A percentile compares a stretch with the other conserved stretches of the same genome.
These are phyloP conservation scores for Drosophila truncata DNA, from an alignment of 1,140 invertebrate species.

Conservation along the genomic window DNA sequence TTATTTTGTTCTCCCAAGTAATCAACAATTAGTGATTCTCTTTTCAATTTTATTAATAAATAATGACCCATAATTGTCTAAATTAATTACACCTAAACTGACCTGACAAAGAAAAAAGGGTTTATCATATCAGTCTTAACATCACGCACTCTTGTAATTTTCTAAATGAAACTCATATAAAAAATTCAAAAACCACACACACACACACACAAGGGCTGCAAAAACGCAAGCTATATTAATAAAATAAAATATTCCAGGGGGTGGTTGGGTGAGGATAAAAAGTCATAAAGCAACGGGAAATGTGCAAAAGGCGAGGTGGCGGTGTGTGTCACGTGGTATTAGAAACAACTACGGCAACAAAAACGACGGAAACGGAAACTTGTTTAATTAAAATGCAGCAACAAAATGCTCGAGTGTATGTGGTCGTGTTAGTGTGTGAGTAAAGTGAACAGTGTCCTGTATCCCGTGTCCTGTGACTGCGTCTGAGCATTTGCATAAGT, in stretches of 20 bases:
- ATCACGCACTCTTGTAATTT: slow-evolving; percentile 48
- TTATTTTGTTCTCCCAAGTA: background rate
- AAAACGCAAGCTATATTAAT: slow-evolving; percentile 64
- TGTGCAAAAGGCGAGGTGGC: slow-evolving; percentile 50
- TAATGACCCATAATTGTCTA: background rate
- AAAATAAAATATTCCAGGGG: slow-evolving; percentile 42
- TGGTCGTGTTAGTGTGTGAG: slow-evolving; percentile 29
- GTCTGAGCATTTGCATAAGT: slow-evolving; percentile 72
- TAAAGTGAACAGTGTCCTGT: slow-evolving; percentile 44
- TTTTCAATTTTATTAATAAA: background rate
- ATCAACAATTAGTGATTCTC: background rate
- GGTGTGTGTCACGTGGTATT: slow-evolving; percentile 53
- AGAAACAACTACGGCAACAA: slow-evolving; percentile 52
- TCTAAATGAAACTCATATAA: slow-evolving; percentile 58
- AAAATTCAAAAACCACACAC: slow-evolving; percentile 12
- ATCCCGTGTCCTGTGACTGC: slow-evolving; percentile 42
- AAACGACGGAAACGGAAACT: slow-evolving; percentile 51
- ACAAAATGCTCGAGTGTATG: slow-evolving; percentile 36
- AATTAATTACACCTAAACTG: background rate
- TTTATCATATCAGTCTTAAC: background rate
- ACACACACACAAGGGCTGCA: slow-evolving; percentile 33
- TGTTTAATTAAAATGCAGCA: slow-evolving; percentile 77
- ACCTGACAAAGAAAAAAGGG: background rate
- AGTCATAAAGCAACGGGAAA: slow-evolving; percentile 45
- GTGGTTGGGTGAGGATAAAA: slow-evolving; percentile 10